Percentiles rank a stretch among this genome's conserved stretches.
Evolutionary conservation across 64 coral and sea anemone species (phyloP).

Genomic region (Montipora capricornis): DNA sequence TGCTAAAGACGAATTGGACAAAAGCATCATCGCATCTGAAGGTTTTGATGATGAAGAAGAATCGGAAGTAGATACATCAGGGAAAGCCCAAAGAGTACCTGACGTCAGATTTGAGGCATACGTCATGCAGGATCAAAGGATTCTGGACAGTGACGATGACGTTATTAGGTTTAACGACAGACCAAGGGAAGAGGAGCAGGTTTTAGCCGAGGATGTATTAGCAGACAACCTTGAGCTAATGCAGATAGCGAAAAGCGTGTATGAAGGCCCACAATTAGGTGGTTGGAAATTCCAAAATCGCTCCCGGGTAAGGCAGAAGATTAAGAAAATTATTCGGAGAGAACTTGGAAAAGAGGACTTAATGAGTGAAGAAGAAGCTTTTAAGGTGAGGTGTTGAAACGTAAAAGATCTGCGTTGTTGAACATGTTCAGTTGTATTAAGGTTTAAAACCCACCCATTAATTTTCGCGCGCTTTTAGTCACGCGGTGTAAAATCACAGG

Average conservation of each 20-base stretch:
- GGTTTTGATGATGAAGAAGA: neutral
- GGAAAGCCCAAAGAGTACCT: neutral
- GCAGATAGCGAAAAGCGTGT: neutral
- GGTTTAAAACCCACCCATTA: no score
- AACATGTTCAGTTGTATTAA: no score
- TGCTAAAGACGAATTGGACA: neutral
- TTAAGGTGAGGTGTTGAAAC: slow-evolving; percentile 14
- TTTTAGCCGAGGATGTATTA: neutral
- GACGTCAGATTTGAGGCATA: slow-evolving; percentile 56
- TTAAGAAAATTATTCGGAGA: slow-evolving; percentile 50
- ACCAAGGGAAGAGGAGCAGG: no score
- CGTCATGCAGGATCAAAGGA: slow-evolving; percentile 58
- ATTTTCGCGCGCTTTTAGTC: no score
- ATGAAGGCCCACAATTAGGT: neutral
- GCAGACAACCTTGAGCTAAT: neutral
- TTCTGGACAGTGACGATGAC: slow-evolving; percentile 60
- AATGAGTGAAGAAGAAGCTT: slow-evolving; percentile 75
- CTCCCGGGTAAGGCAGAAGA: neutral
- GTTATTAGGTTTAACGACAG: neutral
- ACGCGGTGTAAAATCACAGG: no score
- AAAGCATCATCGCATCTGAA: neutral
- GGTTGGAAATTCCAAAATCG: slow-evolving; percentile 72
- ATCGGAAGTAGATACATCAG: neutral
- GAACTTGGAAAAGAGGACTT: slow-evolving; percentile 61
- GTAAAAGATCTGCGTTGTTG: neutral